These are phyloP conservation scores for Desmodus rotundus DNA, from an alignment of 2,113 vertebrate species.

Conservation along the genomic window DNA sequence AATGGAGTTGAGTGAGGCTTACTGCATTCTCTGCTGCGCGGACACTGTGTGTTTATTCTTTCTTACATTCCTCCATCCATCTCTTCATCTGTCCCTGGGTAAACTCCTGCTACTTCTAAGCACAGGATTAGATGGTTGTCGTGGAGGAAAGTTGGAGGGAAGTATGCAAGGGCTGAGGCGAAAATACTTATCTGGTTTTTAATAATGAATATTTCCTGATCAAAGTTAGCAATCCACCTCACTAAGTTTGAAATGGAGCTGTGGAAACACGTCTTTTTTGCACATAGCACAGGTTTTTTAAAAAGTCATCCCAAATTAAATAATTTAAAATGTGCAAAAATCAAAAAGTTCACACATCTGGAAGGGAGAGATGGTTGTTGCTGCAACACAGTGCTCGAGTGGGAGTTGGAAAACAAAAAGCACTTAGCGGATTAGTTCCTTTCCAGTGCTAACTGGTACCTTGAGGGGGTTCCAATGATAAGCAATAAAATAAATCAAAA, in stretches of 20 bases:
- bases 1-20: background rate
- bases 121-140: background rate
- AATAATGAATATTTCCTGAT: background rate
- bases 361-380: background rate
- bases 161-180: background rate
- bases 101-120: background rate
- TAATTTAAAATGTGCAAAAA: slow-evolving; percentile 62
- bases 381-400: background rate
- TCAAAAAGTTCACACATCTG: slow-evolving; percentile 27
- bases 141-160: background rate
- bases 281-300: slow-evolving; percentile 24
- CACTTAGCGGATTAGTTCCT: background rate
- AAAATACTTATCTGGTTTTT: background rate
- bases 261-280: slow-evolving; percentile 60
- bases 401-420: background rate
- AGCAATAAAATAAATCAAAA: background rate
- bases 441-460: background rate
- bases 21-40: fast-evolving
- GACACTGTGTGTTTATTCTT: background rate
- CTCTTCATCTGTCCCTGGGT: background rate
- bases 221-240: background rate
- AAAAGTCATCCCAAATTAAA: slow-evolving; percentile 41
- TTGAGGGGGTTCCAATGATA: background rate
- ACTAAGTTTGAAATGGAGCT: slow-evolving; percentile 34
- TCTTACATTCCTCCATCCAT: background rate